Evolutionary conservation across 2,888 invertebrate genomes (phyloP).

Genomic region (Xiphydria camelus): DNA sequence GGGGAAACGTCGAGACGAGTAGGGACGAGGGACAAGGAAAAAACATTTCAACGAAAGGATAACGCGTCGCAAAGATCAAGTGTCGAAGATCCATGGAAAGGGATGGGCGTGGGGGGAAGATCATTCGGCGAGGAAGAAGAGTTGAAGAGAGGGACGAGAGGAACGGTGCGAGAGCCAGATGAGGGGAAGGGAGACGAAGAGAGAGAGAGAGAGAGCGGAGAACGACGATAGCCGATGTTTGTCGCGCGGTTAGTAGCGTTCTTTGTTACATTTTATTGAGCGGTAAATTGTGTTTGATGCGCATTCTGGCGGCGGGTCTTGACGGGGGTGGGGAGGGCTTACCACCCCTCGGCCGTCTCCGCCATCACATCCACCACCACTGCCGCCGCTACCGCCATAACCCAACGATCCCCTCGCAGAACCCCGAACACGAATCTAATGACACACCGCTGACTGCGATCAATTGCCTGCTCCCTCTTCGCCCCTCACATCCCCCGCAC

Average conservation of each 20-base stretch:
- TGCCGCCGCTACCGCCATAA: background rate
- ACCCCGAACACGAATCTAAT: constrained; percentile 9
- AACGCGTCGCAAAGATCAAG: too few relatives aligned
- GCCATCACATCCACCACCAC: background rate
- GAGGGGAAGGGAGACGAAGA: too few relatives aligned
- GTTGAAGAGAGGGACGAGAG: too few relatives aligned
- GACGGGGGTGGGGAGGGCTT: constrained; percentile 3
- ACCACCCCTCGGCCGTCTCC: constrained; percentile 3
- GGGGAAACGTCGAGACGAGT: too few relatives aligned
- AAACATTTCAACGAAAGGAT: too few relatives aligned
- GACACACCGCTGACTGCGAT: constrained; percentile 17
- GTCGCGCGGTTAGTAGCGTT: constrained; percentile 15
- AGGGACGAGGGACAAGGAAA: too few relatives aligned
- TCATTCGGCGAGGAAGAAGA: too few relatives aligned
- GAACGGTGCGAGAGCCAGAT: background rate
- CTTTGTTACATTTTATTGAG: constrained; percentile 19
- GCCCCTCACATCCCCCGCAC: background rate
- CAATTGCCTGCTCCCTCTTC: constrained; percentile 9
- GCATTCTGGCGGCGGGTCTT: constrained; percentile 14
- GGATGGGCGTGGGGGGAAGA: too few relatives aligned
- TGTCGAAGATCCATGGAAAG: too few relatives aligned
- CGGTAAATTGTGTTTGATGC: constrained; percentile 19
- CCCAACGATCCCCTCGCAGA: background rate
- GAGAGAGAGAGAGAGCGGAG: too few relatives aligned
- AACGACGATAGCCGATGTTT: constrained; percentile 12